A percentile compares a stretch with the other conserved stretches of the same genome.
phyloP scores from a whole-genome alignment of 2,113 vertebrate genomes.

The Hassar affinis region DNA sequence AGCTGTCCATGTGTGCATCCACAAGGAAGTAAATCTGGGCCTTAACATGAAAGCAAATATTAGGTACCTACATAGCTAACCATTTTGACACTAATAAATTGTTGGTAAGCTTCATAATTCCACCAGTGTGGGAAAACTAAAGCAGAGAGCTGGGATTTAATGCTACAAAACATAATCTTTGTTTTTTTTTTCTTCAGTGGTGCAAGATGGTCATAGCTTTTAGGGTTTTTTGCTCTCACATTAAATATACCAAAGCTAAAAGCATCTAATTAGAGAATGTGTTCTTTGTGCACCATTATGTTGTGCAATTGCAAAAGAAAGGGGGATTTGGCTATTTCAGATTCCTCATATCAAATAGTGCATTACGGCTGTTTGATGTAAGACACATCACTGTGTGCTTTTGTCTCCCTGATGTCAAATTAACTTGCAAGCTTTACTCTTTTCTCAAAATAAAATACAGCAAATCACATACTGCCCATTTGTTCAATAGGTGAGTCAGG shows the following conservation, averaged over 20 bases:
- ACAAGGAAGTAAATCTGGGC: too few relatives aligned
- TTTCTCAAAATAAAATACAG: constrained; percentile 13
- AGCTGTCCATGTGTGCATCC: too few relatives aligned
- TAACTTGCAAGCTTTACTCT: neutral
- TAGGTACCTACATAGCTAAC: neutral
- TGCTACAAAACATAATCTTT: neutral
- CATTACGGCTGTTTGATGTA: neutral
- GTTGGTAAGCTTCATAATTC: neutral
- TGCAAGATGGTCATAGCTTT: neutral
- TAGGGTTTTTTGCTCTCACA: neutral
- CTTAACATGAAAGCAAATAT: too few relatives aligned
- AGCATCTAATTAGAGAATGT: neutral
- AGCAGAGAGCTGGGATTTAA: neutral
- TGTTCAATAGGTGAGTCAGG: constrained; percentile 32
- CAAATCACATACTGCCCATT: constrained; percentile 2
- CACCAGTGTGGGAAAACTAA: neutral
- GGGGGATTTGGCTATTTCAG: neutral
- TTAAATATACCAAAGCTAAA: neutral
- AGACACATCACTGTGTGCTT: neutral
- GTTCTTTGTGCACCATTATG: neutral
- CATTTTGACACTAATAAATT: neutral
- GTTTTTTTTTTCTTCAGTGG: neutral
- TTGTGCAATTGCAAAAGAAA: neutral
- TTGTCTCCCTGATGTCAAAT: neutral
- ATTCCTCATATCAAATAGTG: neutral